Percentiles rank a stretch among this genome's conserved stretches.
Conservation (phyloP, 2,113 vertebrate species). For the Entomyzon cyanotis region DNA sequence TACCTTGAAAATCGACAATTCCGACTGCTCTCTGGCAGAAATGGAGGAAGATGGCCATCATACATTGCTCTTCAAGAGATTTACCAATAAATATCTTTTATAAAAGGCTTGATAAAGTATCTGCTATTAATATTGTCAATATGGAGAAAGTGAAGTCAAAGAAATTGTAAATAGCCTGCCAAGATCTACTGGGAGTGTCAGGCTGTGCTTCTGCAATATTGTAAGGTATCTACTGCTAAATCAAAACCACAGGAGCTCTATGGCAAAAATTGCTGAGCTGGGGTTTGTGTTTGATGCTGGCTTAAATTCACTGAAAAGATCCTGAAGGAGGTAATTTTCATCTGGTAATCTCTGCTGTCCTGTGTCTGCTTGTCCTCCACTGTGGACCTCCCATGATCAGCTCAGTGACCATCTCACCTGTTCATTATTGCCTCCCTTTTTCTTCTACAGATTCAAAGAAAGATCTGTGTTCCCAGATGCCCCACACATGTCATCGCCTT, state of each 20-base stretch:
- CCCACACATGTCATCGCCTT: rapidly evolving
- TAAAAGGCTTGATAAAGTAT: slow-evolving; percentile 1
- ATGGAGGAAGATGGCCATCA: background rate
- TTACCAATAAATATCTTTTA: background rate
- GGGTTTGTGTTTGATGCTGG: background rate
- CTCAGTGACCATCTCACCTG: background rate
- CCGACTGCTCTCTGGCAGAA: background rate
- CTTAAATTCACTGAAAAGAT: background rate
- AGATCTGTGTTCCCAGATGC: background rate
- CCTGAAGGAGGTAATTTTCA: background rate
- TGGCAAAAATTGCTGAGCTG: background rate
- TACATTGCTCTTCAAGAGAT: background rate
- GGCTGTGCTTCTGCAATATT: background rate
- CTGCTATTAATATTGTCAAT: background rate
- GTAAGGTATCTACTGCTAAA: background rate
- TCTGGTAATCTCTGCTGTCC: background rate
- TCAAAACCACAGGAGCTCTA: background rate
- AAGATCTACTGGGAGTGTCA: background rate
- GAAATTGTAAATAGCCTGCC: background rate
- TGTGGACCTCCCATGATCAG: background rate
- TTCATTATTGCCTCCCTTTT: background rate
- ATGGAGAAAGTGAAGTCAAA: slow-evolving; percentile 9
- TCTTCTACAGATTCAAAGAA: background rate
- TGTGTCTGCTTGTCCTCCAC: background rate
- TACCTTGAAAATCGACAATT: background rate